Percentiles rank a stretch among this genome's conserved stretches.
Evolutionary conservation across 2,888 invertebrate species (phyloP).

Genomic region (Pollenia angustigena): DNA sequence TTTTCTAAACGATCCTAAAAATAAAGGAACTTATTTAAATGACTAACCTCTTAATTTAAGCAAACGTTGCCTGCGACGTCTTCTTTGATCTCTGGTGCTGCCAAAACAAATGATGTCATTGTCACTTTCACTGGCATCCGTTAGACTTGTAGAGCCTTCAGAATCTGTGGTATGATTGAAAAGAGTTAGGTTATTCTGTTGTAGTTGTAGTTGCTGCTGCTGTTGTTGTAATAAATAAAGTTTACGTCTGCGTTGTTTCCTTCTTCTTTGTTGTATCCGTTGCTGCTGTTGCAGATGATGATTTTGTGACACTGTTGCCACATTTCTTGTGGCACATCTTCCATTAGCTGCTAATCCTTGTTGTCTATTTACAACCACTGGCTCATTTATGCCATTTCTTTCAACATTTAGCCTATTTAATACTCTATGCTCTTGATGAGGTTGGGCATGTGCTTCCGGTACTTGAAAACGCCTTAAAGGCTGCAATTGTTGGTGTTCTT

Average conservation of each 20-base stretch:
- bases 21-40: neutral
- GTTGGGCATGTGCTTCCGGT: slow-evolving; percentile 70
- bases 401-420: slow-evolving; percentile 68
- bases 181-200: slow-evolving; percentile 47
- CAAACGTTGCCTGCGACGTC: slow-evolving; percentile 75
- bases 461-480: slow-evolving; percentile 67
- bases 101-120: slow-evolving; percentile 64
- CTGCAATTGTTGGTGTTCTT: slow-evolving; percentile 48
- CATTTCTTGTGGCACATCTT: slow-evolving; percentile 68
- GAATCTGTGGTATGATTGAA: slow-evolving; percentile 46
- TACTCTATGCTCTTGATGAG: slow-evolving; percentile 48
- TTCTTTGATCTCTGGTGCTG: slow-evolving; percentile 74
- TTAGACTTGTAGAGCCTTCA: slow-evolving; percentile 62
- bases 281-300: slow-evolving; percentile 72
- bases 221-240: slow-evolving; percentile 74
- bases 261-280: slow-evolving; percentile 72
- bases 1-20: neutral
- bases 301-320: slow-evolving; percentile 71
- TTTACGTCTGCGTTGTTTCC: slow-evolving; percentile 70
- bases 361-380: slow-evolving; percentile 59
- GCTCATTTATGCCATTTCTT: slow-evolving; percentile 50
- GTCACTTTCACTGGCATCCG: slow-evolving; percentile 65
- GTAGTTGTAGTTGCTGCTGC: slow-evolving; percentile 71
- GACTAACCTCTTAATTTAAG: slow-evolving; percentile 77
- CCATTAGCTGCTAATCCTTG: slow-evolving; percentile 62